Conservation (phyloP, 2,888 invertebrate species). For the Mesorhabditis sp. region DNA sequence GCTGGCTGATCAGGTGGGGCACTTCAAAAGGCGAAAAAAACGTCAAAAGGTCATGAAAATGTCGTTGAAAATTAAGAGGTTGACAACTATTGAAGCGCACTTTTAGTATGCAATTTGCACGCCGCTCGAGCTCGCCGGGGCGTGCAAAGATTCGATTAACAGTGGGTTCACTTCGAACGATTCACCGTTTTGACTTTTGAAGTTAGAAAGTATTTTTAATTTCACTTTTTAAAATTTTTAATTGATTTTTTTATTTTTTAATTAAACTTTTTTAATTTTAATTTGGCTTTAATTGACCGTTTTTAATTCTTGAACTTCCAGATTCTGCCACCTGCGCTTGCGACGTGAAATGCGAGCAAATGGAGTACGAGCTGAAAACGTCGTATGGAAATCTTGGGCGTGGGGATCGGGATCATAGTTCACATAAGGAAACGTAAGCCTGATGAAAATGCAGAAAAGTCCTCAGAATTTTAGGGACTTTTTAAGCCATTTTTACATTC, state of each 20-base stretch:
- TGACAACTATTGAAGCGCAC: too few species aligned
- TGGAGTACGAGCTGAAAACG: constrained; percentile 24
- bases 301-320: not conserved
- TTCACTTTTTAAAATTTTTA: not conserved
- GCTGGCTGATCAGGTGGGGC: constrained; percentile 5
- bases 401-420: not conserved
- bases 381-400: constrained; percentile 10
- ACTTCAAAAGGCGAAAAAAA: not conserved
- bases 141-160: constrained; percentile 11
- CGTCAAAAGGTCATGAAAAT: not conserved
- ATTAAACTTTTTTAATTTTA: too few species aligned
- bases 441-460: not conserved
- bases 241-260: constrained; percentile 7
- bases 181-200: not conserved
- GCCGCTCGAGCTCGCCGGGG: constrained; percentile 17
- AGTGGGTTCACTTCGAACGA: not conserved
- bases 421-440: not conserved
- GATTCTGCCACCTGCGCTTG: constrained; percentile 17
- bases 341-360: constrained; percentile 30
- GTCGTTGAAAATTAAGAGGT: too few species aligned
- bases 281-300: not conserved
- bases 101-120: constrained; percentile 5
- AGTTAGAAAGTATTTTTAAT: constrained; percentile 10
- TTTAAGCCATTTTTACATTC: constrained; percentile 8
- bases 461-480: not conserved